These are phyloP conservation scores for Agapostemon virescens DNA, from an alignment of 2,888 invertebrate species.

Conservation along the genomic window DNA sequence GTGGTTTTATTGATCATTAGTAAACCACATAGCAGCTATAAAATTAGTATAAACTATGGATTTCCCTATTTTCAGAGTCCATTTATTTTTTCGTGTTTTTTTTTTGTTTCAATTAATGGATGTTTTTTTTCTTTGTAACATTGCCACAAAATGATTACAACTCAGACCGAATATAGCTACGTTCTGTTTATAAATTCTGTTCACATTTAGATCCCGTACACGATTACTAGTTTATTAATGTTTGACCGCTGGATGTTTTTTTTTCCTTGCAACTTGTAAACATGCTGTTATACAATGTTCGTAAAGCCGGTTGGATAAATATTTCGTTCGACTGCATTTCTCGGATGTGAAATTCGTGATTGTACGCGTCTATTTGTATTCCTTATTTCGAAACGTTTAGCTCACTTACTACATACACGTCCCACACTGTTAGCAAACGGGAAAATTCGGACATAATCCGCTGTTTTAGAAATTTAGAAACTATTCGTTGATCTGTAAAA, in stretches of 20 bases:
- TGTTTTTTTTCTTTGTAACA: not conserved
- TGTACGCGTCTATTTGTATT: not conserved
- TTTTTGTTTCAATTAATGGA: not conserved
- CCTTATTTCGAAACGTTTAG: constrained; percentile 7
- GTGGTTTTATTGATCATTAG: not conserved
- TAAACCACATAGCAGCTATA: not conserved
- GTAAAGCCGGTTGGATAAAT: not conserved
- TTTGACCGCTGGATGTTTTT: not conserved
- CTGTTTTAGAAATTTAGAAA: constrained; percentile 26
- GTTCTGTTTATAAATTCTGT: not conserved
- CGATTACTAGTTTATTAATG: not conserved
- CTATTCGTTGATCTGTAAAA: not conserved
- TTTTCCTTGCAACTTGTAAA: not conserved
- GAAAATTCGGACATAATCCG: not conserved
- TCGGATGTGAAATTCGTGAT: not conserved
- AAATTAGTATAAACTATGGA: not conserved
- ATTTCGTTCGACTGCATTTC: not conserved
- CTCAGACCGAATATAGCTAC: not conserved
- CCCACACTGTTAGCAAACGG: constrained; percentile 7
- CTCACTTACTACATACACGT: constrained; percentile 25
- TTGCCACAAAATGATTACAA: not conserved
- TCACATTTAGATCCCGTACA: not conserved
- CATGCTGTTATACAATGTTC: not conserved
- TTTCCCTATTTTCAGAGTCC: not conserved
- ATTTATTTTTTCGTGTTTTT: not conserved